Conservation (phyloP, 2,113 vertebrate species). For the Zosterops hypoxanthus region DNA sequence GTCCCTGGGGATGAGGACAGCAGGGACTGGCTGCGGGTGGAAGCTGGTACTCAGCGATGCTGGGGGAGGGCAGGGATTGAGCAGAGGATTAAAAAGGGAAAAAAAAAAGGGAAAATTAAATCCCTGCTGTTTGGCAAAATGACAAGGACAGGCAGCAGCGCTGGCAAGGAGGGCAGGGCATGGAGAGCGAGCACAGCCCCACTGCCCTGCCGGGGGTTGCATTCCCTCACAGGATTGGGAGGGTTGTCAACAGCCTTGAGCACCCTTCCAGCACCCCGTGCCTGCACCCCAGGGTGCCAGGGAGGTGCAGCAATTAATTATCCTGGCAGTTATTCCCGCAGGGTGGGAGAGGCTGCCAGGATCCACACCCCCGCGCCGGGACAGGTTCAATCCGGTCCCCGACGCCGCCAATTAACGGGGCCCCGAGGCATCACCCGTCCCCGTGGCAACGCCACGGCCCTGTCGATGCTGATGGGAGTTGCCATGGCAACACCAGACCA, state of each 20-base stretch:
- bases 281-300: not conserved
- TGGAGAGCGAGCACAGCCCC: not conserved
- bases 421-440: conserved; percentile 41
- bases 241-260: not conserved
- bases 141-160: conserved; percentile 23
- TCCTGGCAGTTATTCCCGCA: not conserved
- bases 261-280: not conserved
- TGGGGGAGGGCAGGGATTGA: conserved; percentile 44
- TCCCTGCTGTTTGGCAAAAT: conserved; percentile 20
- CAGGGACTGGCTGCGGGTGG: fast-evolving
- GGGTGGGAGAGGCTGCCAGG: not conserved
- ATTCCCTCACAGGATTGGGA: not conserved
- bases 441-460: not conserved
- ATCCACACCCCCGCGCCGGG: fast-evolving
- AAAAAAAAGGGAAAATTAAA: conserved; percentile 24
- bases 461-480: conserved; percentile 52
- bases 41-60: not conserved
- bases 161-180: not conserved
- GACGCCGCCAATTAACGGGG: not conserved
- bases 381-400: not conserved
- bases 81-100: conserved; percentile 29
- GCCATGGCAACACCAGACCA: conserved; percentile 40
- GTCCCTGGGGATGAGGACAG: not conserved
- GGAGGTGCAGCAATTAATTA: not conserved
- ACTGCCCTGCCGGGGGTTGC: fast-evolving